Evolutionary conservation across 2,888 invertebrate genomes (phyloP), one percentile per base, ranked within the genome.

Genomic region (Spisula subtruncata): DNA sequence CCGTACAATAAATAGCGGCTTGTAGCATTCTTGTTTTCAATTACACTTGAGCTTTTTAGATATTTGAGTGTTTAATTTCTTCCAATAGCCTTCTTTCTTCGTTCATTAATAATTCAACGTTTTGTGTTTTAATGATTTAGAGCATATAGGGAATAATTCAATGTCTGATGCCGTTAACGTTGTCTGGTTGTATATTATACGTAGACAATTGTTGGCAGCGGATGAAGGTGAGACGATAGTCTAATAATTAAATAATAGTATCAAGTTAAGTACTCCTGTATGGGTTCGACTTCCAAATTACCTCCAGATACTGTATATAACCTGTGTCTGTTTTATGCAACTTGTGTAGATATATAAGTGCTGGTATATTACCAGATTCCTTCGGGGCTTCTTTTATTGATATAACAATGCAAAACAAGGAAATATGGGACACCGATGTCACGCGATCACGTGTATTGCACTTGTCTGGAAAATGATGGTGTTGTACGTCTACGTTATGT

Each of bases 21-120:
- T 25, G 25, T 25, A 66, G 6, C n/a, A 25, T 25, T 4, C n/a
- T 5, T 20, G 20, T 5, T 25, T 25, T 66, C 60, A 51, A 51
- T 51, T 51, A 14, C 14, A 25, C 60, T 8, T 0, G 60, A 66
- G 25, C 25, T 66, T 25, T 66, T 66, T 25, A 66, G 60, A 66
- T 66, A 25, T 25, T 25, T 66, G 60, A 66, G 25, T 66, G 60
- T 66, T 66, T 10, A 8, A 66, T 25, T 66, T 66, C n/a, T n/a
- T n/a, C 60, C 20, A 5, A 25, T 51, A 10, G 51, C 16, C 14
- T 25, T 66, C 60, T 66, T 25, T 66, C 25, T 66, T 66, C 60
- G 60, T 66, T 66, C 60, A 66, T 66, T 66, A n/a, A 66, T 66
- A 25, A 66, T 66, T 66, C 10, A 66, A 66, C 10, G 60, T 66